phyloP scores from a whole-genome alignment of 2,888 invertebrate genomes.

The Pomacea canaliculata region DNA sequence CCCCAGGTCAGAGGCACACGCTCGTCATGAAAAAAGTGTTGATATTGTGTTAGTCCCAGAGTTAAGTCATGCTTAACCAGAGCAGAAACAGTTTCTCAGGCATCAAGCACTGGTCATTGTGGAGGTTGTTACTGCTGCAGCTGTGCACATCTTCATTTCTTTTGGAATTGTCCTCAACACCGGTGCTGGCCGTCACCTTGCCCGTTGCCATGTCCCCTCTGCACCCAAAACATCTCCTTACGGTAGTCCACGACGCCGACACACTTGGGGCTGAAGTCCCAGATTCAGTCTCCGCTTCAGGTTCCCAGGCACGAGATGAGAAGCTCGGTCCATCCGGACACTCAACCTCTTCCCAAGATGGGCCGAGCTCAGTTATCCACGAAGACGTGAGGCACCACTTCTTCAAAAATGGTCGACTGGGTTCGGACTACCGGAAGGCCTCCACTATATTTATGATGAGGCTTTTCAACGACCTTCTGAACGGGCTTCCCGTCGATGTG shows the following conservation, averaged over 20 bases:
- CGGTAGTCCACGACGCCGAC: neutral
- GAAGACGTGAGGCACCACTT: slow-evolving; percentile 34
- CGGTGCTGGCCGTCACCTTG: neutral
- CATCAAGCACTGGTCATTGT: too few species aligned
- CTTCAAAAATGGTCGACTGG: slow-evolving; percentile 36
- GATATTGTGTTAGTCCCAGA: too few species aligned
- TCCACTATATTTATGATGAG: slow-evolving; percentile 66
- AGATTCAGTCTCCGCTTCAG: too few species aligned
- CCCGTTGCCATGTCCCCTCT: slow-evolving; percentile 11
- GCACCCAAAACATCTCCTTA: slow-evolving; percentile 22
- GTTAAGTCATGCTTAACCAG: too few species aligned
- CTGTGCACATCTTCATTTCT: too few species aligned
- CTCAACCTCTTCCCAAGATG: neutral
- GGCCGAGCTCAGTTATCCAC: neutral
- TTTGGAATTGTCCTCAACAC: too few species aligned
- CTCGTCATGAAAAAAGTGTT: too few species aligned
- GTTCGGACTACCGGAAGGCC: slow-evolving; percentile 54
- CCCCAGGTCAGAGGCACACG: too few species aligned
- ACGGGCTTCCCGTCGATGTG: slow-evolving; percentile 35
- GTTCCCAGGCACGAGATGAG: too few species aligned
- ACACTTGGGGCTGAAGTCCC: too few species aligned
- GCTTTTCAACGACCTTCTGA: slow-evolving; percentile 52
- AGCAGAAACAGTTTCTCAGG: too few species aligned
- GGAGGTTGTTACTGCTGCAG: neutral
- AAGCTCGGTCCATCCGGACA: neutral